A percentile compares a stretch with the other conserved stretches of the same genome.
These are phyloP conservation scores for Oscheius myriophilus DNA, from an alignment of 2,888 invertebrate genomes.

Conservation along the genomic window DNA sequence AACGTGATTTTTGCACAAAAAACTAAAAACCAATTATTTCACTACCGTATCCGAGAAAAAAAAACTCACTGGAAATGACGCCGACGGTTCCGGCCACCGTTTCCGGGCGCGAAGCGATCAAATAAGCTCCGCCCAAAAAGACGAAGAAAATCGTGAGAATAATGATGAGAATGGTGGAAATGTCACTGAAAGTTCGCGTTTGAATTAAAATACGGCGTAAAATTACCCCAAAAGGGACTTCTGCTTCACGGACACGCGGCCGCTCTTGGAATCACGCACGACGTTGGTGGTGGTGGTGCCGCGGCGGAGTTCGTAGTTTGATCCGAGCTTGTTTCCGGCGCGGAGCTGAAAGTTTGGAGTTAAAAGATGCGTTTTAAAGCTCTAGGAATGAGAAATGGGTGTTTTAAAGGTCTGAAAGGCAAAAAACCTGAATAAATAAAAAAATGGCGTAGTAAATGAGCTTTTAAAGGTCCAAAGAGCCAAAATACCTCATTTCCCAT, in stretches of 20 bases:
- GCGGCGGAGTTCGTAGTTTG: conserved; percentile 46
- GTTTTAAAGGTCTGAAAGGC: too few relatives aligned
- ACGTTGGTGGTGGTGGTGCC: conserved; percentile 41
- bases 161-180: conserved; percentile 37
- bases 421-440: too few relatives aligned
- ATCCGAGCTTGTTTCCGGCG: conserved; percentile 36
- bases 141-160: conserved; percentile 39
- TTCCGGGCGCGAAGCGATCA: conserved; percentile 40
- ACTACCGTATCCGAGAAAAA: conserved; percentile 27
- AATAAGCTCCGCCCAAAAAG: conserved; percentile 47
- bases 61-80: conserved; percentile 22
- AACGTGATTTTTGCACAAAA: too few relatives aligned
- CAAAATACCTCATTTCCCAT: conserved; percentile 38
- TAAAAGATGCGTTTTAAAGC: background rate
- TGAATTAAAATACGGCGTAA: background rate
- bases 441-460: too few relatives aligned
- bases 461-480: background rate
- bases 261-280: conserved; percentile 37
- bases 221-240: conserved; percentile 33
- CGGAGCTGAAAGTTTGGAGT: conserved; percentile 32
- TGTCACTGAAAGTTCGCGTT: conserved; percentile 31
- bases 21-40: too few relatives aligned
- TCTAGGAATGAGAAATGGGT: too few relatives aligned
- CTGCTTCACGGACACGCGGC: conserved; percentile 38
- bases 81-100: conserved; percentile 32